Evolutionary conservation across 1,140 invertebrate species (phyloP).

Genomic region (Drosophila subpulchrella): DNA sequence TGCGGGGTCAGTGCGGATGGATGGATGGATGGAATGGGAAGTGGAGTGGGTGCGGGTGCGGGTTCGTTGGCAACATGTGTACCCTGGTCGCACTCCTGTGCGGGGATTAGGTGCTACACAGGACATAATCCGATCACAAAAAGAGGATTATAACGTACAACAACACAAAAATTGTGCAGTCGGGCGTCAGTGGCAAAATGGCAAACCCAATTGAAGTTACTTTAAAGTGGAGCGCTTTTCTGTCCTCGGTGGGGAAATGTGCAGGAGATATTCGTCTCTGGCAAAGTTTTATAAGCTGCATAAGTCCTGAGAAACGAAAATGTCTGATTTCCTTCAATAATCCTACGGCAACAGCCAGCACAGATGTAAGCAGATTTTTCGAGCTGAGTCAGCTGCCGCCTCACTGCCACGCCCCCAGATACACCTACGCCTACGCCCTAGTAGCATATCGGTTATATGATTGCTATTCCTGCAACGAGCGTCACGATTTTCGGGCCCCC

Average conservation of each 20-base stretch:
- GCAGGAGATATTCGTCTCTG: slow-evolving; percentile 4
- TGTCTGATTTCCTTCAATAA: slow-evolving; percentile 13
- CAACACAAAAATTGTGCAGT: slow-evolving; percentile 47
- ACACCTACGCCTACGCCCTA: slow-evolving; percentile 21
- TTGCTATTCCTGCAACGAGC: slow-evolving; percentile 38
- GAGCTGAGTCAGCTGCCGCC: slow-evolving; percentile 39
- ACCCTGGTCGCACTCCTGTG: slow-evolving; percentile 29
- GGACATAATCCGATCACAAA: slow-evolving; percentile 82
- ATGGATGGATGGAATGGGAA: neutral
- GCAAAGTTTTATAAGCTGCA: slow-evolving; percentile 60
- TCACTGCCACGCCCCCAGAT: slow-evolving; percentile 35
- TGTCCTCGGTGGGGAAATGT: slow-evolving; percentile 5
- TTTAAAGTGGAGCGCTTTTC: slow-evolving; percentile 61
- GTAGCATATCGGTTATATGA: slow-evolving; percentile 22
- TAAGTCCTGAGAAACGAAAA: slow-evolving; percentile 52
- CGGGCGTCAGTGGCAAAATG: slow-evolving; percentile 8
- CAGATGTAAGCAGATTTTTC: slow-evolving; percentile 38
- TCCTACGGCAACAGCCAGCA: slow-evolving; percentile 1
- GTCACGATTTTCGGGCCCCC: slow-evolving; percentile 58
- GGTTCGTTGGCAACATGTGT: slow-evolving; percentile 37
- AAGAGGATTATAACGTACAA: slow-evolving; percentile 78
- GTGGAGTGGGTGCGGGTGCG: neutral
- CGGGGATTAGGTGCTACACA: slow-evolving; percentile 72
- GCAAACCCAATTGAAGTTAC: slow-evolving; percentile 50
- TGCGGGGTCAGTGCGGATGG: slow-evolving; percentile 65